Base-by-base conservation (phyloP, 2,888 invertebrate genomes). In the Sinopyrophorus schimmeli region DNA sequence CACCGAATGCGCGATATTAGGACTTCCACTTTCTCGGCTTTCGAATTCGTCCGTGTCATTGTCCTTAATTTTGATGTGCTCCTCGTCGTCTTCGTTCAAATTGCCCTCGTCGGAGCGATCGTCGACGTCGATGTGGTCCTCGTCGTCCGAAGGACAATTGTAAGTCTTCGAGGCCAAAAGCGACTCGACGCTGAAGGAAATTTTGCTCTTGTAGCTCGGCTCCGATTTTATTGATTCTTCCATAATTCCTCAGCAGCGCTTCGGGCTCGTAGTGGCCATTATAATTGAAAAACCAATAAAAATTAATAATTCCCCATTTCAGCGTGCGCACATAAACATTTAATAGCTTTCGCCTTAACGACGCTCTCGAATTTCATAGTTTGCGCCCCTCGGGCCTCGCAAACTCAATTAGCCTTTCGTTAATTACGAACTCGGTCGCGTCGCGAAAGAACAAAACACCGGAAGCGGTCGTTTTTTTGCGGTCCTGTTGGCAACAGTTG, bases 161-260 rank as follows among this genome's bases (percentile, higher is more conserved):
- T 55, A 46, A 54, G 60, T 41, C 20, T 60, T 61, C n/a, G 61
- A 74, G 67, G 58, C 74, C 20, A 86, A 68, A 12, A 86, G 66
- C 0, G 86, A 79, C 71, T 86, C 86, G 32, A 86, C 86, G 73
- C 86, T 86, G 71, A 86, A 86, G 52, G 85, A 85, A 66, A 86
- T 86, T 61, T 85, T 83, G 59, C 83, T 77, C 67, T 81, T 82
- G 63, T 79, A 74, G 68, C 73, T 49, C 40, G 63, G 48, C 53
- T 71, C 70, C 17, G 70, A 65, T 47, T 61, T 62, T 34, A 60
- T 58, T 15, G 43, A 34, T 17, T 43, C 18, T n/a, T 35, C 44
- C 44, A 44, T 44, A 18, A 18, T 39, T 27, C 18, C 18, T 18
- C 18, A 18, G 18, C 18, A 10, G 28, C 2, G 9, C 23, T 37